phyloP scores from a whole-genome alignment of 2,113 vertebrate genomes.

The Lagopus muta region DNA sequence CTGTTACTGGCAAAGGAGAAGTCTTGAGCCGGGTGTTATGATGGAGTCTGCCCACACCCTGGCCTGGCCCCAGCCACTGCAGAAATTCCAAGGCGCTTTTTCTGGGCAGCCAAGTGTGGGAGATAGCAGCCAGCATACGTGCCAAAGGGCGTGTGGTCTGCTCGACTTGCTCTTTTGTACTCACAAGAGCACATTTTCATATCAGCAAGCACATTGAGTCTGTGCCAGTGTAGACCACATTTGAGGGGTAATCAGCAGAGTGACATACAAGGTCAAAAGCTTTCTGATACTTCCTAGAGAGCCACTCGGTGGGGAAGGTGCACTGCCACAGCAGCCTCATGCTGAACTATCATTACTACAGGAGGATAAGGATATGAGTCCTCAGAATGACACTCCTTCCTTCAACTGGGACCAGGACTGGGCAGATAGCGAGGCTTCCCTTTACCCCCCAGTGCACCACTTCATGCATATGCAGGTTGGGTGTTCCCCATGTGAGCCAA shows the following conservation, averaged over 20 bases:
- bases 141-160: not conserved
- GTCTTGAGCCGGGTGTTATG: not conserved
- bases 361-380: not conserved
- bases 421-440: not conserved
- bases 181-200: fast-evolving
- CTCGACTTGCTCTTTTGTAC: fast-evolving
- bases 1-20: not conserved
- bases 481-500: not conserved
- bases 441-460: fast-evolving
- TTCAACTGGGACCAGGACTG: not conserved
- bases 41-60: not conserved
- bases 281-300: not conserved
- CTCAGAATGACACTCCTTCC: not conserved
- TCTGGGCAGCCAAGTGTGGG: not conserved
- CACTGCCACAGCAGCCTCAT: not conserved
- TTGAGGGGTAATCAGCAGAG: not conserved
- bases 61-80: not conserved
- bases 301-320: not conserved
- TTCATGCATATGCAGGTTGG: not conserved
- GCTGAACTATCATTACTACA: not conserved
- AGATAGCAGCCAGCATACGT: not conserved
- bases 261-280: not conserved
- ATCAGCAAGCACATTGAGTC: not conserved
- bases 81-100: fast-evolving
- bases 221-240: not conserved